Evolutionary conservation across 2,888 invertebrate genomes (phyloP).

Genomic region (Lumbricus terrestris): DNA sequence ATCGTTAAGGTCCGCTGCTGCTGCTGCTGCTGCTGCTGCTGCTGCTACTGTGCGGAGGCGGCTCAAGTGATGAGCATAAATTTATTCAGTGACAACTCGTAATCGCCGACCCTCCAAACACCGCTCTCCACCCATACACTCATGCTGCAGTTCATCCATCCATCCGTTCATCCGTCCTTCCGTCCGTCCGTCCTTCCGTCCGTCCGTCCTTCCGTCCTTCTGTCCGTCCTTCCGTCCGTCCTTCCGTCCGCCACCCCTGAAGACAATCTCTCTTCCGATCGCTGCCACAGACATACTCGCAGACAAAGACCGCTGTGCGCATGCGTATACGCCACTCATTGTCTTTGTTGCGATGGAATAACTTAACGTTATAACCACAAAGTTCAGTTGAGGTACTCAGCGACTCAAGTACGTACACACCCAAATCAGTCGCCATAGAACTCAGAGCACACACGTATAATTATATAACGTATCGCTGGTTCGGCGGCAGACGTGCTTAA

Average conservation of each 20-base stretch:
- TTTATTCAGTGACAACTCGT: conserved; percentile 3
- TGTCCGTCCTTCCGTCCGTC: too few species aligned
- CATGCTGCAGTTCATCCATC: neutral
- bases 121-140: neutral
- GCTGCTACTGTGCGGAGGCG: neutral
- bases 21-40: neutral
- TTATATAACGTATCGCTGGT: neutral
- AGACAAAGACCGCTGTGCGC: neutral
- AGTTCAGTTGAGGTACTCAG: neutral
- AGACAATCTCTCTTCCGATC: neutral
- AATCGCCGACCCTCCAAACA: neutral
- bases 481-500: neutral
- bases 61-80: conserved; percentile 3
- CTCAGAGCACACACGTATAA: too few species aligned
- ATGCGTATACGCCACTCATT: neutral
- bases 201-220: too few species aligned
- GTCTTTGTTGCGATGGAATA: neutral
- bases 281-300: neutral
- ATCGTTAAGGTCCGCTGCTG: neutral
- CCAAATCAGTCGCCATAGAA: too few species aligned
- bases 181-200: neutral
- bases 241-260: neutral
- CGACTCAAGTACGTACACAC: neutral
- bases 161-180: neutral
- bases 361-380: neutral